Base-by-base conservation (phyloP, 2,113 vertebrate genomes). In the Zosterops lateralis region DNA sequence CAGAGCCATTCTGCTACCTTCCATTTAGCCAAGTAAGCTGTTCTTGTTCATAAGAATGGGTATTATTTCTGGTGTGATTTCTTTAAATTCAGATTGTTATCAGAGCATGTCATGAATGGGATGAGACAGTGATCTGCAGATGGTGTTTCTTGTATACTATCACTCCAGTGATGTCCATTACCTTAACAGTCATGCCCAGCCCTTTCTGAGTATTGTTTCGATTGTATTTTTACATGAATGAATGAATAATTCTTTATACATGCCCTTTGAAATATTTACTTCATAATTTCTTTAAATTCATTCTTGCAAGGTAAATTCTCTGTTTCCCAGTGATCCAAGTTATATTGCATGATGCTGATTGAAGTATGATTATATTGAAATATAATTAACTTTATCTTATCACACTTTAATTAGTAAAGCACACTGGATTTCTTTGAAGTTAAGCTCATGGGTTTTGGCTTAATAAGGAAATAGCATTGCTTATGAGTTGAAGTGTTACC, bases 361-460 rank as follows among this genome's bases (percentile, higher is more conserved):
- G 65, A 73, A 62, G 72, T 53, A 40, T 64, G 57, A 60, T 89
- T 83, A 34, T 73, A 62, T 42, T 6, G 56, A 73, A 80, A 67
- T 53, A 51, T 67, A 80, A 71, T 92, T 79, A 85, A 68, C 58
- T 50, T 79, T 70, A 50, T 65, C 50, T 76, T 92, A 68, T 19
- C 57, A 48, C 24, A 26, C 57, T 74, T 89, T 40, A 60, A 72
- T 96, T 94, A 78, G 66, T 61, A 84, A 95, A 95, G 36, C 74
- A 68, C 24, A 34, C 50, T 77, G 73, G 24, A 24, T 95, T 74
- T 84, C 73, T 86, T 58, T 77, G 68, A 92, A 92, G 76, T 84
- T 89, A 76, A 82, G 18, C 74, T 90, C 48, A 24, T 62, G 47
- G 48, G 57, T 62, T 92, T 92, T 75, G 44, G 24, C 21, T 67